A percentile compares a stretch with the other conserved stretches of the same genome.
Conservation (phyloP, 2,797 vertebrate species). For the Limosa lapponica region DNA sequence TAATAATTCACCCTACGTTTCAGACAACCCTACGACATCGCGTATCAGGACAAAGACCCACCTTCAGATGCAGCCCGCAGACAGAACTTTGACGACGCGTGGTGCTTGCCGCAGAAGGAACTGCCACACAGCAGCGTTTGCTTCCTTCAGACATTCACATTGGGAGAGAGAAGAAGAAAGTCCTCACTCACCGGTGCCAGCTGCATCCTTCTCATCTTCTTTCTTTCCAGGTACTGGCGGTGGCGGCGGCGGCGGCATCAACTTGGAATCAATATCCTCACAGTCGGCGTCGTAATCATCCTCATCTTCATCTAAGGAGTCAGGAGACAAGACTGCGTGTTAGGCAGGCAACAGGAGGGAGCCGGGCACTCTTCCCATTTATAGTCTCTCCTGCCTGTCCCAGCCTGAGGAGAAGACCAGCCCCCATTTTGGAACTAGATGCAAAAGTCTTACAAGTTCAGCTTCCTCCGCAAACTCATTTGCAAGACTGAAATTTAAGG, state of each 20-base stretch:
- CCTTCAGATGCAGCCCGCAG: neutral
- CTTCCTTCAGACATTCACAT: slow-evolving; percentile 7
- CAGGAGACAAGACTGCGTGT: neutral
- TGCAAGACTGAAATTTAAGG: neutral
- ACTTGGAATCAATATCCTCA: slow-evolving; percentile 96
- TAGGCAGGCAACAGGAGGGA: neutral
- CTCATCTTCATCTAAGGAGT: slow-evolving; percentile 86
- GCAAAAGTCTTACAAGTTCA: neutral
- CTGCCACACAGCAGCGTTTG: neutral
- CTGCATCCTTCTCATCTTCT: slow-evolving; percentile 85
- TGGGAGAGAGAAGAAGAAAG: slow-evolving; percentile 34
- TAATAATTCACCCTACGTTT: neutral
- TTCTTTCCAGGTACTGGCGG: slow-evolving; percentile 87
- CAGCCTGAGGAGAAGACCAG: neutral
- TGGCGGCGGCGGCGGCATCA: slow-evolving; percentile 96
- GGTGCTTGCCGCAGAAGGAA: neutral
- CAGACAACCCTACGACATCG: neutral
- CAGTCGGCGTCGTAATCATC: slow-evolving; percentile 98
- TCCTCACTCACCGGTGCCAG: slow-evolving; percentile 80
- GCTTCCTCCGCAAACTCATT: neutral
- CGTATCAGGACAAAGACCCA: neutral
- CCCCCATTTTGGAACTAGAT: neutral
- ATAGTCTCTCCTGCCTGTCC: neutral
- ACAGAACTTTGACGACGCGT: rapidly evolving
- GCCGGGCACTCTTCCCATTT: neutral